Percentiles rank a stretch among this genome's conserved stretches.
Evolutionary conservation across 2,113 vertebrate species (phyloP).

Genomic region (Oceanites oceanicus): DNA sequence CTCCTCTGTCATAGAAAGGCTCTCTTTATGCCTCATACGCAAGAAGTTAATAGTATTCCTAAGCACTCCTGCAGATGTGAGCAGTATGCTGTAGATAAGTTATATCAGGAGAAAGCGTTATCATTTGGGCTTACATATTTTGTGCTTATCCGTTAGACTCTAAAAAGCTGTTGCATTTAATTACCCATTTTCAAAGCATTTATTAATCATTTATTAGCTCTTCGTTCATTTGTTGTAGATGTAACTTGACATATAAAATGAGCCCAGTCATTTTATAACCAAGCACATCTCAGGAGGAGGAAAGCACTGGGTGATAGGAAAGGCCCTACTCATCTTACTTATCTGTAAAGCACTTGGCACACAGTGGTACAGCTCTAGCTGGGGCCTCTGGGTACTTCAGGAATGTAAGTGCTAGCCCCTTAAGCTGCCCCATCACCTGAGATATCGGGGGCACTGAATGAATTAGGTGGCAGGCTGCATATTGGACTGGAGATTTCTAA

Average conservation of each 20-base stretch:
- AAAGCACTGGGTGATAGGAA: neutral
- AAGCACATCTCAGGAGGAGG: neutral
- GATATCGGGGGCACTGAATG: neutral
- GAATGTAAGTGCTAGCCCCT: neutral
- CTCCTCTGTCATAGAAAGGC: neutral
- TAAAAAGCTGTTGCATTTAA: conserved; percentile 38
- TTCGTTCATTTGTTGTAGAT: conserved; percentile 4
- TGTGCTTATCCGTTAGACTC: neutral
- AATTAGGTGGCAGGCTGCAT: neutral
- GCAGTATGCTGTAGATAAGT: conserved; percentile 32
- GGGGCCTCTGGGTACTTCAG: neutral
- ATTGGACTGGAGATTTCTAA: neutral
- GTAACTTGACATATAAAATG: neutral
- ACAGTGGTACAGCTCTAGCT: neutral
- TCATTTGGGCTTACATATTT: conserved; percentile 27
- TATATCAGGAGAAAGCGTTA: conserved; percentile 3
- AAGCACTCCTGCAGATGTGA: conserved; percentile 8
- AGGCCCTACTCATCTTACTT: neutral
- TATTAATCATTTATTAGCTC: conserved; percentile 41
- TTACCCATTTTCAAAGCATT: conserved; percentile 37
- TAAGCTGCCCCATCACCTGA: neutral
- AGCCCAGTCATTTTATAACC: neutral
- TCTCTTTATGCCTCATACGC: neutral
- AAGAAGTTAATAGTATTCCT: conserved; percentile 16
- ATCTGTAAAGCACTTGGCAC: neutral